Conservation (phyloP, 2,888 invertebrate species). For the Endotricha flammealis region DNA sequence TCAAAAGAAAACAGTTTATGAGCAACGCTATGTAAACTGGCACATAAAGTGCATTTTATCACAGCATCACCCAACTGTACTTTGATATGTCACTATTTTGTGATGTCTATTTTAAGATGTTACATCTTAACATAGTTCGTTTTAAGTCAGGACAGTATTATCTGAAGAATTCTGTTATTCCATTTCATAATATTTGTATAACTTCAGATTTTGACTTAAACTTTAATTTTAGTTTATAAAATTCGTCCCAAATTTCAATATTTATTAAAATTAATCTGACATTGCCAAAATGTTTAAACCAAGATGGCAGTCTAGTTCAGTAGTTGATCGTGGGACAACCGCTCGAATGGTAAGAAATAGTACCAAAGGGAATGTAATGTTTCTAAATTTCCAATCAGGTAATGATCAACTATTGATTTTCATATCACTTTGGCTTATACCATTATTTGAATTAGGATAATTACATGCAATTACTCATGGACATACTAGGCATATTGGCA, state of each 20-base stretch:
- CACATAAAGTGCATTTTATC: conserved; percentile 17
- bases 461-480: conserved; percentile 22
- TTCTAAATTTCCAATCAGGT: conserved; percentile 21
- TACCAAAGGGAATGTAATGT: neutral
- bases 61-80: conserved; percentile 13
- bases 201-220: too few relatives aligned
- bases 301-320: too few relatives aligned
- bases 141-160: too few relatives aligned
- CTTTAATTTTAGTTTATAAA: too few relatives aligned
- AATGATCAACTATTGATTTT: conserved; percentile 31
- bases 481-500: neutral
- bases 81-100: conserved; percentile 16
- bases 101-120: conserved; percentile 6
- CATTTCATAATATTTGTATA: too few relatives aligned
- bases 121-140: neutral
- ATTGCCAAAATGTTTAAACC: too few relatives aligned
- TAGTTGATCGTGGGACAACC: too few relatives aligned
- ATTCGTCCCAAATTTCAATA: too few relatives aligned
- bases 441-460: conserved; percentile 22
- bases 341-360: too few relatives aligned
- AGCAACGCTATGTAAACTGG: conserved; percentile 18
- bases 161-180: too few relatives aligned
- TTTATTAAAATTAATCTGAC: too few relatives aligned
- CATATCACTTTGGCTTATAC: conserved; percentile 17
- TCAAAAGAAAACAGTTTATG: conserved; percentile 17